These are phyloP conservation scores for Chrysolina americana DNA, from an alignment of 2,888 invertebrate species.

Conservation along the genomic window DNA sequence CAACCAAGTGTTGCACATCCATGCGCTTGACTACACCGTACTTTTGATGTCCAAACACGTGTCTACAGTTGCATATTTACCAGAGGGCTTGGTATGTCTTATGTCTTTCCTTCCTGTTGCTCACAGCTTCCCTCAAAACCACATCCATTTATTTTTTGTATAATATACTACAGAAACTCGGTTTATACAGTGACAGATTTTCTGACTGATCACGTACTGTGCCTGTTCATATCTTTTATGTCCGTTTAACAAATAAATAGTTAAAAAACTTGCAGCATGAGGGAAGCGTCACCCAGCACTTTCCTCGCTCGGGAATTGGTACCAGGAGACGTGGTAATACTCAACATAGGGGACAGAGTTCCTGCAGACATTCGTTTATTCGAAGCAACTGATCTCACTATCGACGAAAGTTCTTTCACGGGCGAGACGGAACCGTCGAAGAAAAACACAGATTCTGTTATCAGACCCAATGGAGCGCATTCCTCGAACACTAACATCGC, in stretches of 20 bases:
- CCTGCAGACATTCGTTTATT: slow-evolving; percentile 97
- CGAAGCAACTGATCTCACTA: slow-evolving; percentile 91
- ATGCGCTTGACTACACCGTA: no score
- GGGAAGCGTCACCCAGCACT: slow-evolving; percentile 89
- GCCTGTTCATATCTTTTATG: no score
- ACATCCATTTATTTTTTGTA: no score
- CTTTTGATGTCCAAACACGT: no score
- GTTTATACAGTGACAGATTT: no score
- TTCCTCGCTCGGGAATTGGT: slow-evolving; percentile 96
- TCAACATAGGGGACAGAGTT: slow-evolving; percentile 95
- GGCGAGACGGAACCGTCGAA: slow-evolving; percentile 96
- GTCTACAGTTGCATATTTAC: no score
- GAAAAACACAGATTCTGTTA: slow-evolving; percentile 79
- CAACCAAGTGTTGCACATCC: no score
- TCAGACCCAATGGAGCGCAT: slow-evolving; percentile 73
- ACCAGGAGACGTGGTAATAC: slow-evolving; percentile 94
- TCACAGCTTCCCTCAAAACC: no score
- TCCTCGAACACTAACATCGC: slow-evolving; percentile 89
- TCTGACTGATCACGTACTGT: no score
- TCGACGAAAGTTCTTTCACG: slow-evolving; percentile 99
- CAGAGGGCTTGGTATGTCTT: no score
- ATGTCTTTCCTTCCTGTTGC: no score
- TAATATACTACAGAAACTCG: no score
- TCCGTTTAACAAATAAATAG: slow-evolving; percentile 26
- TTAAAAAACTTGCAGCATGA: slow-evolving; percentile 74